These are phyloP conservation scores for Diadophis punctatus DNA, from an alignment of 2,113 vertebrate species.

Conservation along the genomic window DNA sequence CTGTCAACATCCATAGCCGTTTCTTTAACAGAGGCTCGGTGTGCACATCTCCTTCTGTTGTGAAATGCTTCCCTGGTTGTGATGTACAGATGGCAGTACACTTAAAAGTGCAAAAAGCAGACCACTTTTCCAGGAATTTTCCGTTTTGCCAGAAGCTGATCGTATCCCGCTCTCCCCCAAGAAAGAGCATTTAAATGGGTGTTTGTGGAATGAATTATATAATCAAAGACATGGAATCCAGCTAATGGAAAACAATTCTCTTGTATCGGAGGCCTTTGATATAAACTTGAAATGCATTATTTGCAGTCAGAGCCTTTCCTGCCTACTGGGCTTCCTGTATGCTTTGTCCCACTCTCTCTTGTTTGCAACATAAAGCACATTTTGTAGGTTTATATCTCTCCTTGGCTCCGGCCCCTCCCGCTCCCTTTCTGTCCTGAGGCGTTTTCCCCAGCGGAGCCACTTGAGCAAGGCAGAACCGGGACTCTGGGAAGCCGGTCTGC, in stretches of 20 bases:
- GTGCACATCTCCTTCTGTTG: background rate
- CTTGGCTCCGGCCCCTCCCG: background rate
- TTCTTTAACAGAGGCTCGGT: background rate
- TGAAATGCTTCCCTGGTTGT: background rate
- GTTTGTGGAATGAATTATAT: background rate
- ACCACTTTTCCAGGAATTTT: background rate
- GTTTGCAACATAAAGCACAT: background rate
- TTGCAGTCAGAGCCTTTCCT: background rate
- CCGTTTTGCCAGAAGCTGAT: background rate
- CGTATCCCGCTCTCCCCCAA: background rate
- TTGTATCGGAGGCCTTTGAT: slow-evolving; percentile 1
- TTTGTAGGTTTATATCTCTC: background rate
- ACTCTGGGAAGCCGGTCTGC: background rate
- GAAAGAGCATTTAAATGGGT: background rate
- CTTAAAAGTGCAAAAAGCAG: background rate
- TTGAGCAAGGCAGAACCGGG: background rate
- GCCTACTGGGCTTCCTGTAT: background rate
- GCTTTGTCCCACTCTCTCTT: background rate
- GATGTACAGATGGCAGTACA: background rate
- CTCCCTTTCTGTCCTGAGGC: background rate
- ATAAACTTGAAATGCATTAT: background rate
- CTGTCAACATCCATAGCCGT: background rate
- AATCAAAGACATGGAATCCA: background rate
- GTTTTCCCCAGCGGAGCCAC: background rate
- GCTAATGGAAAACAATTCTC: background rate